Conservation (phyloP, 2,888 invertebrate genomes). For the Mythimna lalbum region DNA sequence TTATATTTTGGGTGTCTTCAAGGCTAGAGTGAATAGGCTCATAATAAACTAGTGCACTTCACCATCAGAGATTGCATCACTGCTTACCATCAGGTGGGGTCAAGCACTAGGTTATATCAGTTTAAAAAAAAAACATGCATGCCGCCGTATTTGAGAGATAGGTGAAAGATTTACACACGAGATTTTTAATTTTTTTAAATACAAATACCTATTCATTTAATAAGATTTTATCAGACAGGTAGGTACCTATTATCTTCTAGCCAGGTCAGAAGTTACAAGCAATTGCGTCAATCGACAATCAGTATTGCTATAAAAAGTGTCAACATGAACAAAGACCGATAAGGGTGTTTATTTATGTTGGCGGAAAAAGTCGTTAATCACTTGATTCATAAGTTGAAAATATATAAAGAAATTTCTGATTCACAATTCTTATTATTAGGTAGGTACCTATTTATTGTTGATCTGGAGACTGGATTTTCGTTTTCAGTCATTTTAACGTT, state of each 20-base stretch:
- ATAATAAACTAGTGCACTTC: too few relatives aligned
- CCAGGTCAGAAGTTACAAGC: conserved; percentile 31
- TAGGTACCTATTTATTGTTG: too few relatives aligned
- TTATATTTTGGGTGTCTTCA: too few relatives aligned
- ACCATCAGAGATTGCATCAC: too few relatives aligned
- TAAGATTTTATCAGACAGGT: not conserved
- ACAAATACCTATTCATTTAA: not conserved
- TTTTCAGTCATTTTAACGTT: too few relatives aligned
- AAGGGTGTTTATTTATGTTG: conserved; percentile 13
- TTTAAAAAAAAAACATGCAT: too few relatives aligned
- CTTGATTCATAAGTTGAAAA: conserved; percentile 6
- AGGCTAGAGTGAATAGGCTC: too few relatives aligned
- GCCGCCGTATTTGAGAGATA: too few relatives aligned
- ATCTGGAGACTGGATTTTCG: too few relatives aligned
- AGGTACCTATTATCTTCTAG: conserved; percentile 20
- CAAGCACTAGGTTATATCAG: too few relatives aligned
- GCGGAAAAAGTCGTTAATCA: conserved; percentile 24
- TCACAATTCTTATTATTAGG: not conserved
- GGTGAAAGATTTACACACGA: not conserved
- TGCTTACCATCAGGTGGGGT: too few relatives aligned
- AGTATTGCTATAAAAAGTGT: conserved; percentile 24
- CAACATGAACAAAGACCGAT: conserved; percentile 17
- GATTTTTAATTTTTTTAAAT: too few relatives aligned
- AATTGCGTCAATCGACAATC: conserved; percentile 22
- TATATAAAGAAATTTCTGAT: not conserved